Base-by-base conservation (phyloP, 2,113 vertebrate genomes). In the Gambusia holbrooki region DNA sequence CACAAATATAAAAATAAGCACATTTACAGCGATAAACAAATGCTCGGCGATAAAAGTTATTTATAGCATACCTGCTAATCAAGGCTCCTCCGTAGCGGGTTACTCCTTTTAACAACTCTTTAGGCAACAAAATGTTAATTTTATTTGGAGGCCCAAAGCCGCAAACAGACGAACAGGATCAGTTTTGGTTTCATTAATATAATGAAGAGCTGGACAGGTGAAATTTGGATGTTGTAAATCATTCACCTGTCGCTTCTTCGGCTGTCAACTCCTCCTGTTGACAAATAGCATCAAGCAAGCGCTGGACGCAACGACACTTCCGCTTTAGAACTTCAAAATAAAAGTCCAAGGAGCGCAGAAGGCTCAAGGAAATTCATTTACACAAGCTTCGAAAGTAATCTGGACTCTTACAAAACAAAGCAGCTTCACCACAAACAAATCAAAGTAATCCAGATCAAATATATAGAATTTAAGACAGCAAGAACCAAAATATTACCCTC, bases 31-130 rank as follows among this genome's bases (percentile, higher is more conserved):
- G 1, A 28, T 14, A 66, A 27, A 25, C 12, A 28, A 29, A 28
- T 10, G 27, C 69, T 60, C 62, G 68, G 69, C 25, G 66, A 60
- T 77, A 0, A 37, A 40, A 73, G 84, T 86, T 91, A 88, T 91
- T 91, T 84, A 79, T 90, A 90, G 82, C 86, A 32, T 68, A 92
- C 89, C 90, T 91, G 85, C 87, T 91, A 88, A 89, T 82, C 89
- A 86, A 30, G 69, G 33, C 77, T 79, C 28, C 76, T 65, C 66
- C 82, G 58, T 63, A 75, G 81, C 40, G 76, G 11, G 17, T 48
- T 10, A 2, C 42, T 75, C 72, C 77, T 62, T 74, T 14, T 66
- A 61, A 79, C 67, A 65, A 22, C 62, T 33, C 35, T 61, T 27
- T n/a, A 66, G 22, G 27, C 33, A 4, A 1, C 10, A 69, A 17